Percentiles rank a stretch among this genome's conserved stretches.
These are phyloP conservation scores for Caenorhabditis imperialis DNA, from an alignment of 2,888 invertebrate genomes.

Conservation along the genomic window DNA sequence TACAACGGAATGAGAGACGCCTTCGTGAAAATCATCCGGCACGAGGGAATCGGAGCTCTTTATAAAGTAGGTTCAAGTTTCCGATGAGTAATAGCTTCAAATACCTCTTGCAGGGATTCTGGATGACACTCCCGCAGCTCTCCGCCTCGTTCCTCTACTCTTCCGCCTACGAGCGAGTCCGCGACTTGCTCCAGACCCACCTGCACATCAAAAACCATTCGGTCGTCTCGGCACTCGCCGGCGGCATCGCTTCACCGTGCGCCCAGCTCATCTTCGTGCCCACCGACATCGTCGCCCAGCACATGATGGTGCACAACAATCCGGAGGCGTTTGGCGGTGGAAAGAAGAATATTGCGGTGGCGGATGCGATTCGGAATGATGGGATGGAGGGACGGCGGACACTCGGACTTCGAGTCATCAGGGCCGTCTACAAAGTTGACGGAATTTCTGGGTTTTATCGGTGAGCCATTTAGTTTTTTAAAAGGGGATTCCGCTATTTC, in stretches of 20 bases:
- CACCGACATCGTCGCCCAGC: slow-evolving; percentile 76
- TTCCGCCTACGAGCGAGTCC: slow-evolving; percentile 71
- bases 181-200: slow-evolving; percentile 69
- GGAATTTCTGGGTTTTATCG: slow-evolving; percentile 75
- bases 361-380: slow-evolving; percentile 66
- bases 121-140: slow-evolving; percentile 77
- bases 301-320: slow-evolving; percentile 74
- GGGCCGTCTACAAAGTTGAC: slow-evolving; percentile 75
- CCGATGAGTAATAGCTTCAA: slow-evolving; percentile 9
- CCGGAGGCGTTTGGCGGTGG: slow-evolving; percentile 66
- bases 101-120: slow-evolving; percentile 70
- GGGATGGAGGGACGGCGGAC: slow-evolving; percentile 67
- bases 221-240: slow-evolving; percentile 65
- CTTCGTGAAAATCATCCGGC: slow-evolving; percentile 71
- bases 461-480: slow-evolving; percentile 20
- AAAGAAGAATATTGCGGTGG: slow-evolving; percentile 68
- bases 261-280: slow-evolving; percentile 76
- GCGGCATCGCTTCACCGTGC: slow-evolving; percentile 70
- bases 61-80: too few relatives aligned
- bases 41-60: slow-evolving; percentile 73
- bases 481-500: too few relatives aligned
- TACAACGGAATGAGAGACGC: slow-evolving; percentile 74
- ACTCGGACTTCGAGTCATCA: slow-evolving; percentile 73
- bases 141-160: slow-evolving; percentile 76
- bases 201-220: slow-evolving; percentile 65